Percentiles rank a stretch among this genome's conserved stretches.
phyloP scores from a whole-genome alignment of 2,888 invertebrate genomes.

The Mycalesis mineus region DNA sequence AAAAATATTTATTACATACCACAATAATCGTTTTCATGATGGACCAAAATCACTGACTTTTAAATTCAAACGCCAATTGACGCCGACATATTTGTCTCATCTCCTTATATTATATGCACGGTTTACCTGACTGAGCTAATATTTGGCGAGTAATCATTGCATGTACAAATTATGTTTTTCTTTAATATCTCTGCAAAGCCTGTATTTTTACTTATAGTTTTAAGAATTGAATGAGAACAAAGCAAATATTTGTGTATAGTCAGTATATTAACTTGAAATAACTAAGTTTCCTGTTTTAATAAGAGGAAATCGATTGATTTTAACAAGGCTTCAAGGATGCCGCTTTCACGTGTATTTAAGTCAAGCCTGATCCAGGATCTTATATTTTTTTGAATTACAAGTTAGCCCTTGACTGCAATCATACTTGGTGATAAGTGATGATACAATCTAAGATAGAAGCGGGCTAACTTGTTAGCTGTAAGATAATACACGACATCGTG shows the following conservation, averaged over 20 bases:
- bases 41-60: slow-evolving; percentile 2
- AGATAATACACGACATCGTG: no score
- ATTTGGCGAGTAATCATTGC: slow-evolving; percentile 5
- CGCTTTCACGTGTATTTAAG: no score
- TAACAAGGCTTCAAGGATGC: no score
- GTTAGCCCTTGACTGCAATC: no score
- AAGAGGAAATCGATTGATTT: no score
- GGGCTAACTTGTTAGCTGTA: no score
- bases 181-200: background rate
- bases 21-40: slow-evolving; percentile 5
- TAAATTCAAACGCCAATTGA: background rate
- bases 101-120: background rate
- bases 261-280: no score
- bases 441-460: no score
- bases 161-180: slow-evolving; percentile 2
- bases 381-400: no score
- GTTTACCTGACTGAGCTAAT: background rate
- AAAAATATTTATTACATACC: slow-evolving; percentile 1
- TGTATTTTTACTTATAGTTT: slow-evolving; percentile 1
- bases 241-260: background rate
- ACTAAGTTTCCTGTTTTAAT: no score
- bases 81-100: background rate
- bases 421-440: no score
- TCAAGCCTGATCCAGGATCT: no score
- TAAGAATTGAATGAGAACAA: background rate